Conservation (phyloP, 1,140 invertebrate species). For the Gryllus bimaculatus region DNA sequence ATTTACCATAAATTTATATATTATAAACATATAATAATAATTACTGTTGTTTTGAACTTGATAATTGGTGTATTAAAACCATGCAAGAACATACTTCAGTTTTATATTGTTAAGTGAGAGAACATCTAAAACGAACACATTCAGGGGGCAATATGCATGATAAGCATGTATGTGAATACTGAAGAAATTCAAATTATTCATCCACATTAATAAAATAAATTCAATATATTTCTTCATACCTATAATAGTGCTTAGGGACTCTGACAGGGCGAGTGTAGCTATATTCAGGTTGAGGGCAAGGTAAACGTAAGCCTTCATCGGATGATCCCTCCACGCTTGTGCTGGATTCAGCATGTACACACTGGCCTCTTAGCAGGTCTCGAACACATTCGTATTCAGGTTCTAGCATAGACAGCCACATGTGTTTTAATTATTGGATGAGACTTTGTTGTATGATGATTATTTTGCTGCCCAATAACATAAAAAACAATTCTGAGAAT, state of each 20-base stretch:
- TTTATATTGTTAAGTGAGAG: too few relatives aligned
- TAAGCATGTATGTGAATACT: too few relatives aligned
- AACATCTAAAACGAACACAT: too few relatives aligned
- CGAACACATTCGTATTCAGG: constrained; percentile 3
- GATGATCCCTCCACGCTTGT: background rate
- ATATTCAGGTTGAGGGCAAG: background rate
- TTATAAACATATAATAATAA: too few relatives aligned
- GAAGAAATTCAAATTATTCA: too few relatives aligned
- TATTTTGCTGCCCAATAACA: background rate
- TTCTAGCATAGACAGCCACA: constrained; percentile 3
- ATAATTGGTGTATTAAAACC: too few relatives aligned
- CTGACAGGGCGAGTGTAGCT: background rate
- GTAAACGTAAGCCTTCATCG: background rate
- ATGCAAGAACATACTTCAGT: too few relatives aligned
- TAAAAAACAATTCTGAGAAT: background rate
- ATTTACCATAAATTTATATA: too few relatives aligned
- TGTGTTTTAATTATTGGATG: background rate
- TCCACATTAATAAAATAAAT: too few relatives aligned
- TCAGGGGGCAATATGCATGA: too few relatives aligned
- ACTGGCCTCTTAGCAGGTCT: background rate
- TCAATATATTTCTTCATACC: background rate
- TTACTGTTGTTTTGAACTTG: too few relatives aligned
- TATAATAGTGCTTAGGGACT: background rate
- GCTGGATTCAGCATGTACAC: background rate
- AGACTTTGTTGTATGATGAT: background rate